Evolutionary conservation across 2,113 vertebrate species (phyloP).

Genomic region (Nansenia antarctica): DNA sequence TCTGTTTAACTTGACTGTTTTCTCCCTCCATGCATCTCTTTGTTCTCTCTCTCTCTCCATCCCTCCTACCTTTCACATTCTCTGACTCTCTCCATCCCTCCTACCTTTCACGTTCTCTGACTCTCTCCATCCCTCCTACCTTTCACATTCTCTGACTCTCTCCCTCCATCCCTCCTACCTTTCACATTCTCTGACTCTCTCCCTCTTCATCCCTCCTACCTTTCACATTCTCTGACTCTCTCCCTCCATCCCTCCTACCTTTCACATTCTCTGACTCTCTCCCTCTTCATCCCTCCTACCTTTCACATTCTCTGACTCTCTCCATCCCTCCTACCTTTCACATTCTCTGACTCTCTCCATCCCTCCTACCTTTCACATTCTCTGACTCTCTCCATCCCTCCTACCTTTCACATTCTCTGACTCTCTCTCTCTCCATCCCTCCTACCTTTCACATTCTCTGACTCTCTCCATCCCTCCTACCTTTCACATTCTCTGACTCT

Average conservation of each 20-base stretch:
- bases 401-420: not conserved
- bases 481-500: not conserved
- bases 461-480: not conserved
- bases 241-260: not conserved
- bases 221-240: too few species aligned
- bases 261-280: not conserved
- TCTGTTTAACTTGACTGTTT: slow-evolving; percentile 18
- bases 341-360: not conserved
- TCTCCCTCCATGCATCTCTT: slow-evolving; percentile 27
- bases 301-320: too few species aligned
- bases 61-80: too few species aligned
- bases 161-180: slow-evolving; percentile 17
- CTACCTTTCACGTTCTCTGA: too few species aligned
- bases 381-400: slow-evolving; percentile 1
- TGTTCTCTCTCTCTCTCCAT: slow-evolving; percentile 1
- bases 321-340: not conserved
- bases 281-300: not conserved
- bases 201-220: not conserved
- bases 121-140: not conserved
- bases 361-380: too few species aligned
- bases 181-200: slow-evolving; percentile 6
- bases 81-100: slow-evolving; percentile 1
- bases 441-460: not conserved
- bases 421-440: too few species aligned
- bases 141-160: too few species aligned